phyloP scores from a whole-genome alignment of 2,113 vertebrate genomes.

The Oriolus oriolus region DNA sequence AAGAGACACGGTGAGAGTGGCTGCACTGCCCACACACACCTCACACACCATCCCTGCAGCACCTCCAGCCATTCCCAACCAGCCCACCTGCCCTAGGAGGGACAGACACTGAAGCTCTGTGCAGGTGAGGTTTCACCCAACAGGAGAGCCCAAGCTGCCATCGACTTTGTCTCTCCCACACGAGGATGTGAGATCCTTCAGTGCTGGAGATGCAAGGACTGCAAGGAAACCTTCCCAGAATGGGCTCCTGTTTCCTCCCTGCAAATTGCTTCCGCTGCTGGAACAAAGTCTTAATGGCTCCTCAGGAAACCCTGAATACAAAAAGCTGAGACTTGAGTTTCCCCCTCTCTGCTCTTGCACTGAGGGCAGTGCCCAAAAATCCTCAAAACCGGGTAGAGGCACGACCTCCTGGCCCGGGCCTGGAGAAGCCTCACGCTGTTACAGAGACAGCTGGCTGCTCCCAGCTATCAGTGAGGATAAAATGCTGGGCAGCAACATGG shows the following conservation, averaged over 20 bases:
- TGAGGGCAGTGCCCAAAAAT: neutral
- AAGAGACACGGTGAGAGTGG: fast-evolving
- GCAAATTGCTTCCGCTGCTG: neutral
- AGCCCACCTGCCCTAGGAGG: neutral
- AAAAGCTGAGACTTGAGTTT: neutral
- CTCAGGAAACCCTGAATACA: conserved; percentile 37
- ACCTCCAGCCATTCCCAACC: fast-evolving
- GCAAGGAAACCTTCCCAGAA: neutral
- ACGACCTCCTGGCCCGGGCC: neutral
- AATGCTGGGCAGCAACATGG: neutral
- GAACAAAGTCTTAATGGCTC: conserved; percentile 17
- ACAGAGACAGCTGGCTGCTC: neutral
- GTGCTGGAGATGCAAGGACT: neutral
- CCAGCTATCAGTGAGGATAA: neutral
- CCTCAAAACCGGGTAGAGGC: fast-evolving
- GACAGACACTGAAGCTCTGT: fast-evolving
- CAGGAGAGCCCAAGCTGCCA: fast-evolving
- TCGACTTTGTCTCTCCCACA: fast-evolving
- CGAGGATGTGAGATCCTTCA: neutral
- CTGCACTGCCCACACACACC: neutral
- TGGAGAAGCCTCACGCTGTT: fast-evolving
- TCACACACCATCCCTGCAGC: neutral
- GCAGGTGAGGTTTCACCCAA: neutral
- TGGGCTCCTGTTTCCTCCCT: neutral
- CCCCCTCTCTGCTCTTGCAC: neutral